phyloP scores from a whole-genome alignment of 2,113 vertebrate species.

The Monopterus albus region DNA sequence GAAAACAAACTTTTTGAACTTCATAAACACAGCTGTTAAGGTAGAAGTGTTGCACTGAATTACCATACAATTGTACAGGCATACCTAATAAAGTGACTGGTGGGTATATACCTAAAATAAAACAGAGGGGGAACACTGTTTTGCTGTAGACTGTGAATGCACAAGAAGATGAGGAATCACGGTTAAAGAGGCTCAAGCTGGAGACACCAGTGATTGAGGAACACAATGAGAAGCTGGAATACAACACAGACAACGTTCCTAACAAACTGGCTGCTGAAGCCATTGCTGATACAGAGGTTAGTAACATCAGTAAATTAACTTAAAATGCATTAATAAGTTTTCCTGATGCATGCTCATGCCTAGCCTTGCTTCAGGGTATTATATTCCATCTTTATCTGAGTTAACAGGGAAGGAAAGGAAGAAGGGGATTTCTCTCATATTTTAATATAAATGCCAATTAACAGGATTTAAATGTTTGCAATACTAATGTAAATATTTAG shows the following conservation, averaged over 20 bases:
- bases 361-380: background rate
- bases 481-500: no score
- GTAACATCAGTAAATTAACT: slow-evolving; percentile 6
- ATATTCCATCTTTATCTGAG: no score
- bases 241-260: slow-evolving; percentile 3
- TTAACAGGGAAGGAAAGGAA: no score
- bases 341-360: background rate
- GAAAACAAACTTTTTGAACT: no score
- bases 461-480: no score
- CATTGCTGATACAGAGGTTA: slow-evolving; percentile 78
- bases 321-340: background rate
- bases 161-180: slow-evolving; percentile 78
- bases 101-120: no score
- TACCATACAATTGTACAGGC: no score
- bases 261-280: slow-evolving; percentile 8
- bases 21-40: no score
- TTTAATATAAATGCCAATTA: no score
- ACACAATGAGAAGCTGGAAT: slow-evolving; percentile 60
- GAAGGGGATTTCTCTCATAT: no score
- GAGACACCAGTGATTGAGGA: slow-evolving; percentile 76
- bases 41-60: no score
- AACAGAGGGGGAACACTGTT: background rate
- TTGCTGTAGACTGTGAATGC: slow-evolving; percentile 77
- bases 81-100: no score
- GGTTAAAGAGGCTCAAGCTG: slow-evolving; percentile 80